Percentiles rank a stretch among this genome's conserved stretches.
These are phyloP conservation scores for Crossaster papposus DNA, from an alignment of 53 echinoderm and acorn worm genomes.

Conservation along the genomic window DNA sequence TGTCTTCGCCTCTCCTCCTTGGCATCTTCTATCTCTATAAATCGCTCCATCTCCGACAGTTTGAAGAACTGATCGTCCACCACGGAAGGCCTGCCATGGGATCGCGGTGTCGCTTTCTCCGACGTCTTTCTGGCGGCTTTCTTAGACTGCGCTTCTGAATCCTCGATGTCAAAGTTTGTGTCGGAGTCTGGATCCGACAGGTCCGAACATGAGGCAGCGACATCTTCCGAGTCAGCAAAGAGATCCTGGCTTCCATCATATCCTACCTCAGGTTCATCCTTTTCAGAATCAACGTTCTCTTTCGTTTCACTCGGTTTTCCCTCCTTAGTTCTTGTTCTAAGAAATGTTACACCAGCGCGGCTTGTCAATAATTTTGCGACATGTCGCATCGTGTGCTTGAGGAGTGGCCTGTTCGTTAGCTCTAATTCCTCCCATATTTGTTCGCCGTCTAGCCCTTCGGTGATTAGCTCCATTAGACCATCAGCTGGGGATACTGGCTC, in stretches of 20 bases:
- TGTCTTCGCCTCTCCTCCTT: constrained; percentile 81
- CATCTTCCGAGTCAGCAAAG: constrained; percentile 45
- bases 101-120: not conserved
- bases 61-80: constrained; percentile 96
- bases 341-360: not conserved
- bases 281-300: constrained; percentile 49
- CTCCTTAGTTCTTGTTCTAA: constrained; percentile 8
- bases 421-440: constrained; percentile 97
- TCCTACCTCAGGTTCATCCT: constrained; percentile 33
- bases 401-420: constrained; percentile 76
- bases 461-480: constrained; percentile 71
- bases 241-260: constrained; percentile 63
- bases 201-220: constrained; percentile 35
- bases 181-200: constrained; percentile 71
- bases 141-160: constrained; percentile 47
- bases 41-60: constrained; percentile 93
- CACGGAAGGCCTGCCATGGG: constrained; percentile 59
- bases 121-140: constrained; percentile 20
- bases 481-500: not conserved
- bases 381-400: constrained; percentile 56
- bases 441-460: constrained; percentile 86
- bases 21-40: constrained; percentile 97
- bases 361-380: constrained; percentile 72
- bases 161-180: constrained; percentile 85
- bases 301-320: constrained; percentile 17